These are phyloP conservation scores for Anguilla anguilla DNA, from an alignment of 2,797 vertebrate genomes.

Conservation along the genomic window DNA sequence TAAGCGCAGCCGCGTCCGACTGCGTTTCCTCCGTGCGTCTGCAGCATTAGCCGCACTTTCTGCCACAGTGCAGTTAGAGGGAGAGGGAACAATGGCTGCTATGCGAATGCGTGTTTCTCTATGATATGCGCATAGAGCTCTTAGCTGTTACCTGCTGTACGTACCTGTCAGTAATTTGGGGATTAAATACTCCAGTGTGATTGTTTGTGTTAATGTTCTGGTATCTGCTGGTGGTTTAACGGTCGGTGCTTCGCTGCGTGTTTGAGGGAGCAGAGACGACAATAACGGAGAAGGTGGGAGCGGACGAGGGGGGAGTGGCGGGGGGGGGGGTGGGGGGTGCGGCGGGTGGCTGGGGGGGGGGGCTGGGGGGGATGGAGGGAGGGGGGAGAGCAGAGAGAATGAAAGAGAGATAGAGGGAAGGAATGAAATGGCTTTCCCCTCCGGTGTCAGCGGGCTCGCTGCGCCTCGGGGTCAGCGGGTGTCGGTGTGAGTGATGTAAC, in stretches of 20 bases:
- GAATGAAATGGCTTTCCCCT: conserved; percentile 39
- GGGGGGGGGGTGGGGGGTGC: background rate
- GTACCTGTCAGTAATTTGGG: background rate
- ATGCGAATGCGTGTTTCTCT: background rate
- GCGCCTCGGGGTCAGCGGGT: conserved; percentile 17
- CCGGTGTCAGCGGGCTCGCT: background rate
- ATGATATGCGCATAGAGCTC: background rate
- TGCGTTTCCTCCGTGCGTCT: background rate
- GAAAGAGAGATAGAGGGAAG: background rate
- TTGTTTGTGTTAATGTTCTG: background rate
- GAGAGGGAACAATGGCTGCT: background rate
- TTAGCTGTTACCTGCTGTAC: background rate
- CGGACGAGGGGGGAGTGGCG: conserved; percentile 45
- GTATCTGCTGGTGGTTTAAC: conserved; percentile 27
- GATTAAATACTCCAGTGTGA: background rate
- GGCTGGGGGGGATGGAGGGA: conserved; percentile 43
- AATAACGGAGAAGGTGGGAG: conserved; percentile 58
- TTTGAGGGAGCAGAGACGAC: conserved; percentile 37
- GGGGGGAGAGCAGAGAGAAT: conserved; percentile 14
- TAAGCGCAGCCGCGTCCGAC: too few relatives aligned
- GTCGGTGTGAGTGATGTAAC: conserved; percentile 61
- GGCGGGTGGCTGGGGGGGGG: conserved; percentile 32
- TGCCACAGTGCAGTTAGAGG: background rate
- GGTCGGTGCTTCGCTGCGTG: background rate
- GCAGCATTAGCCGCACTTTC: background rate